These are phyloP conservation scores for Macroglossus sobrinus DNA, from an alignment of 2,113 vertebrate genomes.

Conservation along the genomic window DNA sequence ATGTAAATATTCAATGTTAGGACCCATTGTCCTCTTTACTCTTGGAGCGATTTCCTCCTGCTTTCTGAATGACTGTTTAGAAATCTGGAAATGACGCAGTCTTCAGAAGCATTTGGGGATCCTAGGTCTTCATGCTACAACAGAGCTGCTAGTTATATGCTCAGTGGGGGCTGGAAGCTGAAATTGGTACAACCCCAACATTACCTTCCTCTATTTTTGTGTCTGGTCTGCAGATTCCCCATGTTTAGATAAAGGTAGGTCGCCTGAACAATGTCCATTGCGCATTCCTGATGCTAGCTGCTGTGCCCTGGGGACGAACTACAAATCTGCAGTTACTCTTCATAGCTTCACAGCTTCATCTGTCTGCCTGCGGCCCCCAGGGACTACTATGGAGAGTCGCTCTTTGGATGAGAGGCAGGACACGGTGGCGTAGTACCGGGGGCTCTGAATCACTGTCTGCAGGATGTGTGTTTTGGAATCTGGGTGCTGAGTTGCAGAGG, in stretches of 20 bases:
- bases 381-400: background rate
- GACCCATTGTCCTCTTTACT: slow-evolving; percentile 18
- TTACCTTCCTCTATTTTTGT: slow-evolving; percentile 13
- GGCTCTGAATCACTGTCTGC: slow-evolving; percentile 27
- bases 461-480: slow-evolving; percentile 58
- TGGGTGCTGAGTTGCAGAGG: slow-evolving; percentile 65
- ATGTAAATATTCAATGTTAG: slow-evolving; percentile 76
- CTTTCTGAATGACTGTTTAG: slow-evolving; percentile 40
- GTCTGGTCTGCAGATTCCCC: background rate
- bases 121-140: background rate
- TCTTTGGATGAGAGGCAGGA: background rate
- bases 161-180: background rate
- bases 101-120: background rate
- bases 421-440: background rate
- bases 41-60: slow-evolving; percentile 55
- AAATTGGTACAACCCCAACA: background rate
- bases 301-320: slow-evolving; percentile 1
- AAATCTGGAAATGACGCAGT: background rate
- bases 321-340: slow-evolving; percentile 39
- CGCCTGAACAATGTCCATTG: background rate
- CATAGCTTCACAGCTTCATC: slow-evolving; percentile 26
- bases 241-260: slow-evolving; percentile 28
- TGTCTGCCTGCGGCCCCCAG: slow-evolving; percentile 1
- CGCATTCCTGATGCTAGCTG: background rate
- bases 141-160: background rate